Evolutionary conservation across 2,888 invertebrate genomes (phyloP), one percentile per base, ranked within the genome.

Genomic region (Galerucella pusilla): DNA sequence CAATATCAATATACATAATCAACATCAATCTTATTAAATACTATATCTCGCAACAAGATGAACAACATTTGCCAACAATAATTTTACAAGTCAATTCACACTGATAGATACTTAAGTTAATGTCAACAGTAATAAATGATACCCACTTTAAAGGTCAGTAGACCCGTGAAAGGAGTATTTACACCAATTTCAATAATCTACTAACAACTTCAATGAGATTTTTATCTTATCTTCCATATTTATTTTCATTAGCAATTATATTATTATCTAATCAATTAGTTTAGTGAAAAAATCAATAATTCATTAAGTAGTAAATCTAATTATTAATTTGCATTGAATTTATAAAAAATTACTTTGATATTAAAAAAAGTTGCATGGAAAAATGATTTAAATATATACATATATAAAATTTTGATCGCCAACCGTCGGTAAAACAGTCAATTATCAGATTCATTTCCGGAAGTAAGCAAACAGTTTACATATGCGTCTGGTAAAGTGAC

Each of bases 71-170:
- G 52, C 67, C 67, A 61, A 16, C 69, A 28, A 69, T 25, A 61
- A 69, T 68, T 68, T 68, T 57, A 68, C 68, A 68, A 68, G 54
- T 68, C 68, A 68, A 59, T 69, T 69, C 60, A 69, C 69, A 69
- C 69, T 61, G 69, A 57, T 54, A 67, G 52, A 67, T 52, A 67
- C 60, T 61, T 60, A 69, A 69, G 49, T 60, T 69, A 69, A 69
- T 61, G 69, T 69, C 69, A 69, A 69, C 69, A 69, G 25, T 42
- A 69, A 59, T 69, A 45, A 61, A 59, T 12, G 25, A 61, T 69
- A 61, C 57, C 16, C 20, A 69, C 69, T 20, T 69, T 46, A 46
- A 46, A 60, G 69, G 69, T 69, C 69, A 69, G 46, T 57, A 69
- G 45, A 60, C 69, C 60, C 69, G 14, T 69, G 46, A 67, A 67